A percentile compares a stretch with the other conserved stretches of the same genome.
These are phyloP conservation scores for Eurystomus glaucurus DNA, from an alignment of 2,797 vertebrate species.

Conservation along the genomic window DNA sequence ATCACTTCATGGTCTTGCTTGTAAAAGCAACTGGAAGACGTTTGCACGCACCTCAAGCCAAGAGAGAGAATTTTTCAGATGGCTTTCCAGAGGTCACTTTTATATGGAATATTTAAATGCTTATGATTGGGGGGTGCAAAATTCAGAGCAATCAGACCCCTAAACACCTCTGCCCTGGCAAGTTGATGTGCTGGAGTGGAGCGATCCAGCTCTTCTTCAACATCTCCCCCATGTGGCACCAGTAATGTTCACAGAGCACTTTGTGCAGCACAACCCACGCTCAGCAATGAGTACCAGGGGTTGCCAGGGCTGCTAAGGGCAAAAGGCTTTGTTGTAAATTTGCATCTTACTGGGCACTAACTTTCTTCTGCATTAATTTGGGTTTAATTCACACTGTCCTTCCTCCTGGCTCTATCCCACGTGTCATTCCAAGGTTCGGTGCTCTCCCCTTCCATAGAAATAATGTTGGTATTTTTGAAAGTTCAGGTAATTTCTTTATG, in stretches of 20 bases:
- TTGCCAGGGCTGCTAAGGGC: neutral
- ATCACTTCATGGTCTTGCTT: fast-evolving
- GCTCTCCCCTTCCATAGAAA: neutral
- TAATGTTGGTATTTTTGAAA: neutral
- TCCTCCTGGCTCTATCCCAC: neutral
- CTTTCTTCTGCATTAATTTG: fast-evolving
- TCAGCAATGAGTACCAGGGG: fast-evolving
- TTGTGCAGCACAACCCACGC: fast-evolving
- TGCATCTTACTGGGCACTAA: neutral
- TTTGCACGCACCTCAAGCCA: fast-evolving
- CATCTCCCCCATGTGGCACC: slow-evolving; percentile 73
- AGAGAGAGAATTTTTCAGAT: neutral
- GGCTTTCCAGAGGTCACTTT: neutral
- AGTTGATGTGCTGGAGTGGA: fast-evolving
- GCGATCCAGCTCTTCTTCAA: slow-evolving; percentile 56
- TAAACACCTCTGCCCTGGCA: neutral
- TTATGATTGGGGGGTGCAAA: fast-evolving
- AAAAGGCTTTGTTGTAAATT: neutral
- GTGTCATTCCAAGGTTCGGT: fast-evolving
- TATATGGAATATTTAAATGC: fast-evolving
- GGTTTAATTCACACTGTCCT: fast-evolving
- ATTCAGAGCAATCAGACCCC: neutral
- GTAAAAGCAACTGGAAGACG: neutral
- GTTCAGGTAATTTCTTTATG: neutral
- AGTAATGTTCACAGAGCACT: neutral